Conservation (phyloP, 2,113 vertebrate genomes). For the Malurus alboscapulatus region DNA sequence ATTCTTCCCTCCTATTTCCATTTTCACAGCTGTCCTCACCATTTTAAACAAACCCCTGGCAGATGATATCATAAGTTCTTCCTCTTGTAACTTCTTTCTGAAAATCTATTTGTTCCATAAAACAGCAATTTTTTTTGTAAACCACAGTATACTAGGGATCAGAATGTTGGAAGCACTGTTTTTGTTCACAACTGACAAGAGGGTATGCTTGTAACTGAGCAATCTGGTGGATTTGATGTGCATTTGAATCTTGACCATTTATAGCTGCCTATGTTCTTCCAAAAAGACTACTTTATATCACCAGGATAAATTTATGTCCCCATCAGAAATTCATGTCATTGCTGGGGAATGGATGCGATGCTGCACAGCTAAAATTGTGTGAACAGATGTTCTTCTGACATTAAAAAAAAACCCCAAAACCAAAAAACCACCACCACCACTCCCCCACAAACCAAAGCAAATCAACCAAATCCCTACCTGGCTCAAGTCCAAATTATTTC, state of each 20-base stretch:
- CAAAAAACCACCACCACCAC: no score
- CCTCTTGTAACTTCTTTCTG: background rate
- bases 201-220: background rate
- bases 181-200: background rate
- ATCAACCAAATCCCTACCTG: accelerated
- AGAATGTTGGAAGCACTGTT: background rate
- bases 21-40: background rate
- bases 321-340: background rate
- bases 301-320: background rate
- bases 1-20: background rate
- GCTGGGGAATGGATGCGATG: background rate
- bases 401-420: background rate
- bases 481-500: background rate
- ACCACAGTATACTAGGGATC: background rate
- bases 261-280: background rate
- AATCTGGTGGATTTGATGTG: background rate
- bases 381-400: background rate
- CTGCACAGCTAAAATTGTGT: background rate
- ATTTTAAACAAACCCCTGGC: background rate
- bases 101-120: background rate
- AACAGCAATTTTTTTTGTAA: background rate
- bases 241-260: background rate
- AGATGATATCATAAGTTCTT: background rate
- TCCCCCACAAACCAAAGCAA: background rate
- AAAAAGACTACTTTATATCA: background rate